Evolutionary conservation across 2,888 invertebrate genomes (phyloP), one percentile per base, ranked within the genome.

Genomic region (Brachylomia viminalis): DNA sequence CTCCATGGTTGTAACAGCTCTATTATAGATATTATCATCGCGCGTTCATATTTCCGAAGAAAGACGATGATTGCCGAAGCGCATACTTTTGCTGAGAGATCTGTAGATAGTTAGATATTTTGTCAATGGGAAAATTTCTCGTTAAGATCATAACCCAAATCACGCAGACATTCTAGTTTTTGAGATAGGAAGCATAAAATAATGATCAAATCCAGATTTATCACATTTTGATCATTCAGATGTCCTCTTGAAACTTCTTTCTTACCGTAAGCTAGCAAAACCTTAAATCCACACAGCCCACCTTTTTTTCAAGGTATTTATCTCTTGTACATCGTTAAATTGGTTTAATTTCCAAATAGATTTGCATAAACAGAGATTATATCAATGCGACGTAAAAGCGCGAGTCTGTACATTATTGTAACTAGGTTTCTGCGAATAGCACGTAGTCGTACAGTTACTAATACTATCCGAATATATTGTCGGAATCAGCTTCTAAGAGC

Each of bases 261-360:
- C 38, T 6, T 38, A 38, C 7, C 38, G 38, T 38, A 38, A 38
- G 38, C 38, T 38, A 11, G 10, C 1, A 27, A 56, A 54, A 54
- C 20, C 10, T n/a, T 4, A 23, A 58, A 56, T 8, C 8, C 1
- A 52, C 6, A 52, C 6, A n/a, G 38, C 1, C 45, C 11, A 20
- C 1, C 6, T 23, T 61, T 47, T 67, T 33, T 11, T 20, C 0
- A n/a, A 5, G 2, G 23, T 61, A 1, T 38, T 47, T 33, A 58
- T 33, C 0, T 49, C n/a, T 30, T 30, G 20, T 17, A 17, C 8
- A 27, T 27, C 8, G 8, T 59, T 65, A 74, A 65, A 80, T 59
- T 80, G 13, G 52, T 78, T 74, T 66, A 59, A 81, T 74, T 80
- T 30, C 7, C 2, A 20, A 33, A 30, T 30, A 65, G 10, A 42